Conservation (phyloP, 2,113 vertebrate genomes). For the Tichodroma muraria region DNA sequence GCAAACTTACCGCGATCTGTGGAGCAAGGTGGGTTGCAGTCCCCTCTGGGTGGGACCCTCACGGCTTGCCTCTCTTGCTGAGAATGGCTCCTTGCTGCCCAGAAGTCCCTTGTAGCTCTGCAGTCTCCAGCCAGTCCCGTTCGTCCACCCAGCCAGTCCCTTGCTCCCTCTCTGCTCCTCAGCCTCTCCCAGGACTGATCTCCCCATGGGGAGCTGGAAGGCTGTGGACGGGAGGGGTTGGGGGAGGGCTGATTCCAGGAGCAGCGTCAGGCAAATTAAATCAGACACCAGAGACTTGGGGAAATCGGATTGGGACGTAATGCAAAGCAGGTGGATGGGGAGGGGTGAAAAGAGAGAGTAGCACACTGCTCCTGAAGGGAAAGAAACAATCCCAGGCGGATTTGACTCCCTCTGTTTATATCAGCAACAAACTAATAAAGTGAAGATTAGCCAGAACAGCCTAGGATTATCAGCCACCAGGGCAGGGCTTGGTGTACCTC, state of each 20-base stretch:
- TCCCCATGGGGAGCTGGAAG: slow-evolving; percentile 59
- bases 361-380: slow-evolving; percentile 26
- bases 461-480: background rate
- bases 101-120: background rate
- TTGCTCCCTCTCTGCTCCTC: slow-evolving; percentile 41
- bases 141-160: background rate
- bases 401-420: slow-evolving; percentile 17
- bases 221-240: slow-evolving; percentile 44
- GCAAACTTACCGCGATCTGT: slow-evolving; percentile 35
- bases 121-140: background rate
- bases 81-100: background rate
- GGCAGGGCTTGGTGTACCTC: background rate
- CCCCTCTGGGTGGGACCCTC: background rate
- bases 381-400: background rate
- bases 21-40: background rate
- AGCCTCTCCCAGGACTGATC: slow-evolving; percentile 59
- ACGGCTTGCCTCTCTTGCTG: background rate
- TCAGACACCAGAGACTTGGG: slow-evolving; percentile 61
- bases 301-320: slow-evolving; percentile 61
- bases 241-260: slow-evolving; percentile 64
- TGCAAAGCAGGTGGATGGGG: slow-evolving; percentile 68
- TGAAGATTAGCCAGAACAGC: slow-evolving; percentile 17
- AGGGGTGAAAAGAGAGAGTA: slow-evolving; percentile 57
- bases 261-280: slow-evolving; percentile 75
- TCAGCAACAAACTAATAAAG: slow-evolving; percentile 32